These are phyloP conservation scores for Lichenostomus cassidix DNA, from an alignment of 2,113 vertebrate species.

Conservation along the genomic window DNA sequence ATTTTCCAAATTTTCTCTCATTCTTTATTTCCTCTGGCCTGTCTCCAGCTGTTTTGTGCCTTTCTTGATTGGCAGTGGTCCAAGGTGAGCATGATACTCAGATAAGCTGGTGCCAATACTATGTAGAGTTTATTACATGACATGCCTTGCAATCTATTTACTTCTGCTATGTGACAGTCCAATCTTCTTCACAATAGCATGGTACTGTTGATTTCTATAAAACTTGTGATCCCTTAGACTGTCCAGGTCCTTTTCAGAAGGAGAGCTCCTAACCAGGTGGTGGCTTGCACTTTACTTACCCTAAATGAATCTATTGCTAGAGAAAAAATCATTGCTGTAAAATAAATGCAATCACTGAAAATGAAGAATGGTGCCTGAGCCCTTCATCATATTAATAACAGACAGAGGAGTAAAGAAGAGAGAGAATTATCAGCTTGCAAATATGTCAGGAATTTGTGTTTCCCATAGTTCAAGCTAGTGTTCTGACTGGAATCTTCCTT, in stretches of 20 bases:
- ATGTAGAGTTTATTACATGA: neutral
- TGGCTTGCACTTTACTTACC: neutral
- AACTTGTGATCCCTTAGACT: neutral
- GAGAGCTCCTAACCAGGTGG: neutral
- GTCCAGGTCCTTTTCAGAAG: neutral
- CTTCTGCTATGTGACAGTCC: neutral
- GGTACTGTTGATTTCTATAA: neutral
- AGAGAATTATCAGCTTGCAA: neutral
- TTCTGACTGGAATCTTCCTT: neutral
- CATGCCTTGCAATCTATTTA: neutral
- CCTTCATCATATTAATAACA: neutral
- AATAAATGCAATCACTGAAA: neutral
- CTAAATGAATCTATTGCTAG: neutral
- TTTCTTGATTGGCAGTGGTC: neutral
- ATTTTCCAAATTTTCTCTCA: conserved; percentile 11
- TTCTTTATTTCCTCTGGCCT: conserved; percentile 11
- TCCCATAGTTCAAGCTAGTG: neutral
- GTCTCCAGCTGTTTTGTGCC: neutral
- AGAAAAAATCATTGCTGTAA: neutral
- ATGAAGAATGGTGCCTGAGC: neutral
- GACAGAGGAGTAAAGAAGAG: neutral
- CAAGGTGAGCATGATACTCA: neutral
- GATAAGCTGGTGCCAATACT: neutral
- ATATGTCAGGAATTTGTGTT: neutral
- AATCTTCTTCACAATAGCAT: neutral